Evolutionary conservation across 2,797 vertebrate species (phyloP).

Genomic region (Antrozous pallidus): DNA sequence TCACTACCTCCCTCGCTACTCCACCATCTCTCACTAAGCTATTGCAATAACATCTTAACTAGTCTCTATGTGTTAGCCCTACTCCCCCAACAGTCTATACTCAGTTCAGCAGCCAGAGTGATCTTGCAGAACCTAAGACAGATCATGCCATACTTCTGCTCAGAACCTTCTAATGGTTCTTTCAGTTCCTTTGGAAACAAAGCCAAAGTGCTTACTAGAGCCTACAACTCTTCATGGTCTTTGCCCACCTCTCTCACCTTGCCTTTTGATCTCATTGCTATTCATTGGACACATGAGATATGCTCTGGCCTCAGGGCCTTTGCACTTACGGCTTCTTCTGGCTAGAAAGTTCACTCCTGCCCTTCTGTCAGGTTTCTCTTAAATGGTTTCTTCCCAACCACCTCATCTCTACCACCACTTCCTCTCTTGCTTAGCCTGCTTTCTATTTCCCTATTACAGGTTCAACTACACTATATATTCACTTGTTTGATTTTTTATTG

Average conservation of each 20-base stretch:
- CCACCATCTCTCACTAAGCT: neutral
- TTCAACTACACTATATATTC: no score
- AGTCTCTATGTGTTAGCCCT: neutral
- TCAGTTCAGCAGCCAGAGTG: neutral
- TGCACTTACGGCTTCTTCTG: neutral
- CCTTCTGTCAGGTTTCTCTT: neutral
- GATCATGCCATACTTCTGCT: neutral
- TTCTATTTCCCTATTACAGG: neutral
- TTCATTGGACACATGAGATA: neutral
- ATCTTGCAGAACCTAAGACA: neutral
- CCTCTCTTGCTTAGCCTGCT: no score
- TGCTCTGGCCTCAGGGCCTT: neutral
- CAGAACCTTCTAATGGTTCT: neutral
- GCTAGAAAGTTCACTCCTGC: neutral
- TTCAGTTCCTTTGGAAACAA: neutral
- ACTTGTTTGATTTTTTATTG: neutral
- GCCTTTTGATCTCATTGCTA: neutral
- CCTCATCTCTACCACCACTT: fast-evolving
- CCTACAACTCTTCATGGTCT: neutral
- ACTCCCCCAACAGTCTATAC: neutral
- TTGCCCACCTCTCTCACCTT: fast-evolving
- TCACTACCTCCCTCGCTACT: no score
- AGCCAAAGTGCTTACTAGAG: neutral
- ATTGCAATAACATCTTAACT: neutral
- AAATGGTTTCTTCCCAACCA: neutral